Base-by-base conservation (phyloP, 2,113 vertebrate genomes). In the Lepisosteus oculatus region DNA sequence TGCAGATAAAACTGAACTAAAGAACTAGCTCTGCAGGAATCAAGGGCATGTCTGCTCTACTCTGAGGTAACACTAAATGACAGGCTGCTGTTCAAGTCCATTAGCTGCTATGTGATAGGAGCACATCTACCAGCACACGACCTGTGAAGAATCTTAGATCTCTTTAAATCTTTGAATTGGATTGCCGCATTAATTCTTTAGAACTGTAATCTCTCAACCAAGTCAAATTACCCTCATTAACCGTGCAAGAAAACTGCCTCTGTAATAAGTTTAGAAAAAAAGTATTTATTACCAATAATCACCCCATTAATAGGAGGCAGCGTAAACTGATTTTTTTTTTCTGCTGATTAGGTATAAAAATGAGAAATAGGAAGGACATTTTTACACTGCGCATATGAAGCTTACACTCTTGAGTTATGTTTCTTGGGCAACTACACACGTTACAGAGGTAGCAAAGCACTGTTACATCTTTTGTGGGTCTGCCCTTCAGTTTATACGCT, bases 171-270 rank as follows among this genome's bases (percentile, higher is more conserved):
- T 96, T 85, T 93, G 92, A 97, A 95, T 88, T 93, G 92, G 95
- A 94, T 93, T 97, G 96, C 93, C 84, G 95, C 96, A 98, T 98
- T 99, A 98, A 98, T 98, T 98, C 96, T 94, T 91, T 92, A 95
- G 93, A 96, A 96, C 94, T 91, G 94, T 93, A 95, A 97, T 97
- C 95, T 93, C 95, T 98, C 96, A 95, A 97, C 93, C 97, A 98
- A 96, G 95, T 95, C 95, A 97, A 98, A 99, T 98, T 98, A 95
- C 96, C 94, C 95, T 98, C 97, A 99, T 99, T 98, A 99, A 96
- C 93, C 90, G 93, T 88, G 90, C 86, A 94, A 91, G 90, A 95
- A 97, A 96, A 96, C 96, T 95, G 95, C 96, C 95, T 97, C 94
- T 90, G 95, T 96, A 97, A 97, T 98, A 98, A 97, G 95, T 94